Percentiles rank a stretch among this genome's conserved stretches.
These are phyloP conservation scores for Formicarius rufipectus DNA, from an alignment of 2,113 vertebrate genomes.

Conservation along the genomic window DNA sequence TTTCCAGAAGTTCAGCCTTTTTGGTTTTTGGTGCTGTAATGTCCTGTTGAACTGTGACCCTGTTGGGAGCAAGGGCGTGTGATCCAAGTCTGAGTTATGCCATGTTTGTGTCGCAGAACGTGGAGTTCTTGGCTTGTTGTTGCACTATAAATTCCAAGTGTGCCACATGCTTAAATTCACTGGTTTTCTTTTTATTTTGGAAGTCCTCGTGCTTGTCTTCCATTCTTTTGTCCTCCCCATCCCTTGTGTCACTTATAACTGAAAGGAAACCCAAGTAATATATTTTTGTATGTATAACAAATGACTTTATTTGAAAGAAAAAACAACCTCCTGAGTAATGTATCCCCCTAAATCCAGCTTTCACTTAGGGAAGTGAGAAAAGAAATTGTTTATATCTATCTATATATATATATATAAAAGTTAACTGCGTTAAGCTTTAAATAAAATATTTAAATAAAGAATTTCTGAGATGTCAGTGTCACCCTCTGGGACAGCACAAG, in stretches of 20 bases:
- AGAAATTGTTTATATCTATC: neutral
- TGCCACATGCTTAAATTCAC: neutral
- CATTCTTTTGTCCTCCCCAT: neutral
- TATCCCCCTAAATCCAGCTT: neutral
- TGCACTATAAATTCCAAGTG: neutral
- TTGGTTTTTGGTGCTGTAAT: neutral
- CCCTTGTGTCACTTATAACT: neutral
- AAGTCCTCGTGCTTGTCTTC: neutral
- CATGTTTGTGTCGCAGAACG: neutral
- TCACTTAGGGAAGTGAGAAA: slow-evolving; percentile 16
- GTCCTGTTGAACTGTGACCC: neutral
- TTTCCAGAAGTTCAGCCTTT: neutral
- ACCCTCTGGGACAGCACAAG: neutral
- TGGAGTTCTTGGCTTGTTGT: neutral
- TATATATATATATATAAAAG: neutral
- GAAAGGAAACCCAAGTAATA: slow-evolving; percentile 15
- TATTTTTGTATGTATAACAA: slow-evolving; percentile 49
- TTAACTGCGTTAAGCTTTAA: neutral
- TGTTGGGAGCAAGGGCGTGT: neutral
- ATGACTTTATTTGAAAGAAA: slow-evolving; percentile 3
- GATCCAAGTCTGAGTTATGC: neutral
- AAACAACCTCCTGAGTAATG: neutral
- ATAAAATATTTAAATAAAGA: slow-evolving; percentile 5
- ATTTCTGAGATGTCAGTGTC: neutral
- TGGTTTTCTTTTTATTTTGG: neutral